Evolutionary conservation across 2,113 vertebrate genomes (phyloP), one percentile per base, ranked within the genome.

Genomic region (Cynoglossus semilaevis): DNA sequence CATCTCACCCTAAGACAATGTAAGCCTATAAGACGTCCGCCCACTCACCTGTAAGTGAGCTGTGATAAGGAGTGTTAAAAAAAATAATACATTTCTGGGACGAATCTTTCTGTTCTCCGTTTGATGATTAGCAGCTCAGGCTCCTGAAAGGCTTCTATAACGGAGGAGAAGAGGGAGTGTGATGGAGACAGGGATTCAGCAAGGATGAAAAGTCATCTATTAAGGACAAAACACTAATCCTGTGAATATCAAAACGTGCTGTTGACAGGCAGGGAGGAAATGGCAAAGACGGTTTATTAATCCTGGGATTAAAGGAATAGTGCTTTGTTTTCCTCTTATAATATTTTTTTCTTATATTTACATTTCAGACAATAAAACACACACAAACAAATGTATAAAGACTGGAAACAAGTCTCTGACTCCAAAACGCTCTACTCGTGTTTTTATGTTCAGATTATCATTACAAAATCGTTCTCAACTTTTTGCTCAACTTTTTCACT

Each of bases 401-500:
- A 4, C 22, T 29, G 22, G 22, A 29, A 29, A 29, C 22, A 29
- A 29, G n/a, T n/a, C 22, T 37, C 41, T 35, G 12, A n/a, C 45
- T 35, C 45, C 45, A 11, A 29, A 44, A 11, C 12, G 9, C 13
- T 8, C 5, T 51, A 12, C 12, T 52, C 10, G 22, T 29, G 2
- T 85, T 86, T 85, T 80, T 77, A 77, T 77, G 55, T 47, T 50
- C 58, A 51, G 3, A 81, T 86, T 69, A 90, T 89, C 78, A 72
- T 75, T 51, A 71, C 76, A 69, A 81, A 85, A 90, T 79, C 16
- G 49, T 74, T 87, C 65, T 79, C 85, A 88, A 90, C 83, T 87
- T 90, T 74, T 77, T 68, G 79, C 73, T 87, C 72, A 72, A 85
- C 81, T 82, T 88, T 90, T 90, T 89, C 88, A 88, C 85, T 87